Percentiles rank a stretch among this genome's conserved stretches.
These are phyloP conservation scores for Lagria hirta DNA, from an alignment of 2,888 invertebrate species.

Conservation along the genomic window DNA sequence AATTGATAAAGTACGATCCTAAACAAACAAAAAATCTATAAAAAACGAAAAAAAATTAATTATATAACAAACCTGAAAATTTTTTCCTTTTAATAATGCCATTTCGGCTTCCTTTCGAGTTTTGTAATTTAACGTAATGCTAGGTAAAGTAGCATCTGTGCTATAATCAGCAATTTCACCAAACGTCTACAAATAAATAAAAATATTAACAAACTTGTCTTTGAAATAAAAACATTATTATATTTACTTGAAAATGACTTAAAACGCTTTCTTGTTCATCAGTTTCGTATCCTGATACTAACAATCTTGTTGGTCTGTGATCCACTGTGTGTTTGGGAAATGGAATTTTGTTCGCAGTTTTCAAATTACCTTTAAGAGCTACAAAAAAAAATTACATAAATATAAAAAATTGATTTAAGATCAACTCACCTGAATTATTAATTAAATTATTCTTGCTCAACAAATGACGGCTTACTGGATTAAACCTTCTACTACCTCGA, in stretches of 20 bases:
- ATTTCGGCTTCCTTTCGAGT: conserved; percentile 78
- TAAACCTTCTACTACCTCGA: conserved; percentile 45
- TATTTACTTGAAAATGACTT: conserved; percentile 76
- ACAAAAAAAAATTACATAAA: conserved; percentile 12
- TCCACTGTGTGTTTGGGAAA: conserved; percentile 67
- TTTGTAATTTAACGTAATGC: conserved; percentile 73
- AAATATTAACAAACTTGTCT: conserved; percentile 1
- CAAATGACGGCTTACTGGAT: conserved; percentile 47
- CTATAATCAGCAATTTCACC: conserved; percentile 85
- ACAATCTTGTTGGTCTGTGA: conserved; percentile 81
- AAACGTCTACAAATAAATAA: conserved; percentile 67
- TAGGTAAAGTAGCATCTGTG: conserved; percentile 71
- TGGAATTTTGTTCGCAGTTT: conserved; percentile 35
- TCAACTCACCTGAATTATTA: conserved; percentile 22
- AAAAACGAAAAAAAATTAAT: too few species aligned
- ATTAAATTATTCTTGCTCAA: conserved; percentile 50
- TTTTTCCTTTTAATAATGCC: conserved; percentile 73
- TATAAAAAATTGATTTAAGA: neutral
- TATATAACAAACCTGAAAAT: too few species aligned
- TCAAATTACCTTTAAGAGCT: conserved; percentile 35
- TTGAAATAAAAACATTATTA: conserved; percentile 6
- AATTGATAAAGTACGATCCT: conserved; percentile 53
- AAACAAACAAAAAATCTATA: conserved; percentile 17
- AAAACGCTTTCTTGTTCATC: conserved; percentile 81
- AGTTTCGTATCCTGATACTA: conserved; percentile 83